Percentiles rank a stretch among this genome's conserved stretches.
These are phyloP conservation scores for Scolopax bukidnonensis DNA, from an alignment of 2,797 vertebrate genomes.

Conservation along the genomic window DNA sequence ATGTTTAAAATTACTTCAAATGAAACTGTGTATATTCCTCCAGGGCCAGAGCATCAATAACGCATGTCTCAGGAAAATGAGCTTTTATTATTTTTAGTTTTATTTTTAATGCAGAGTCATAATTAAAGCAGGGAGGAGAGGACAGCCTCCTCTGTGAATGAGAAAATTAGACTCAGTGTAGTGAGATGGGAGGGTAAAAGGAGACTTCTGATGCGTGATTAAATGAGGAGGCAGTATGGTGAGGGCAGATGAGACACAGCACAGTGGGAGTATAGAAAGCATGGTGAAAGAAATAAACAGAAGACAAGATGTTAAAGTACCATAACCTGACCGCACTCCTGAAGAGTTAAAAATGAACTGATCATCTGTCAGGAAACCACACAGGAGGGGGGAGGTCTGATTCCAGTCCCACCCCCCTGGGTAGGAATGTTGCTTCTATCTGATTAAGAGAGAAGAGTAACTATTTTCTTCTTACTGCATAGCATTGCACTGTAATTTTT, in stretches of 20 bases:
- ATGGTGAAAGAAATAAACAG: slow-evolving; percentile 53
- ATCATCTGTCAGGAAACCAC: slow-evolving; percentile 29
- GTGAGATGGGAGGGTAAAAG: slow-evolving; percentile 59
- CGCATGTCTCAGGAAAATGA: slow-evolving; percentile 35
- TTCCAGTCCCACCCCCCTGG: neutral
- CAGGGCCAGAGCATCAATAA: slow-evolving; percentile 42
- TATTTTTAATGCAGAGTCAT: slow-evolving; percentile 48
- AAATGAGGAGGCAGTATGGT: slow-evolving; percentile 58
- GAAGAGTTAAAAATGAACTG: slow-evolving; percentile 60
- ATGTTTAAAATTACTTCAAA: slow-evolving; percentile 25
- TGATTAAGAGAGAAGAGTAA: slow-evolving; percentile 11
- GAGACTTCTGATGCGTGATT: slow-evolving; percentile 60
- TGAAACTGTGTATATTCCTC: slow-evolving; percentile 24
- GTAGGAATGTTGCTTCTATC: neutral
- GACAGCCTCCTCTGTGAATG: slow-evolving; percentile 66
- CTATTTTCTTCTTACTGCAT: neutral
- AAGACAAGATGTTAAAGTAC: slow-evolving; percentile 57
- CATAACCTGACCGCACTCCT: slow-evolving; percentile 25
- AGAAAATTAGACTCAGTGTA: slow-evolving; percentile 60
- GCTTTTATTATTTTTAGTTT: slow-evolving; percentile 47
- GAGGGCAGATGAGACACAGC: slow-evolving; percentile 57
- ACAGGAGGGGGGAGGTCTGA: neutral
- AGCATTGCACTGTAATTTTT: slow-evolving; percentile 14
- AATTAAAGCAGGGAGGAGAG: slow-evolving; percentile 69
- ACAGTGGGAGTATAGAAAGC: slow-evolving; percentile 50